Evolutionary conservation across 37 sponge, comb jelly and placozoan genomes (phyloP).

Genomic region (Petrosia ficiformis): DNA sequence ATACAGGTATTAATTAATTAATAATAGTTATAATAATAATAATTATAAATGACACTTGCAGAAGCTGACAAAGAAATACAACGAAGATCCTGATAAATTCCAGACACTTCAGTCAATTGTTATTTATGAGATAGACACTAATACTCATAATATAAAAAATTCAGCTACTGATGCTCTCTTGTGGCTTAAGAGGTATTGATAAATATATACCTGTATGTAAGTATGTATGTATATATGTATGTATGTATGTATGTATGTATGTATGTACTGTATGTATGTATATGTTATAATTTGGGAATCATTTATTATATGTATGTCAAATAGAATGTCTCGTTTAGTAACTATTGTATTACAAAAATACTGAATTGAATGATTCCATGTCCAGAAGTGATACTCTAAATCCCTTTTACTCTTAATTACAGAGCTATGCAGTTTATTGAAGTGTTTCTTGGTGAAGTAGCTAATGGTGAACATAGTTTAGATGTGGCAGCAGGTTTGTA

Average conservation of each 20-base stretch:
- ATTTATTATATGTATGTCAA: too few species aligned
- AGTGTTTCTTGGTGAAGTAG: slow-evolving; percentile 58
- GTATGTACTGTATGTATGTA: too few species aligned
- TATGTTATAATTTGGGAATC: too few species aligned
- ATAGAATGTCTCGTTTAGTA: too few species aligned
- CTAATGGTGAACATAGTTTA: slow-evolving; percentile 67
- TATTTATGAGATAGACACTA: slow-evolving; percentile 37
- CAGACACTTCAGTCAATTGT: slow-evolving; percentile 74
- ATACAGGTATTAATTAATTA: slow-evolving; percentile 33
- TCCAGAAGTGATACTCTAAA: too few species aligned
- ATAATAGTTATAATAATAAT: background rate
- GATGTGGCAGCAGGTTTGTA: slow-evolving; percentile 68
- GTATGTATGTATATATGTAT: background rate
- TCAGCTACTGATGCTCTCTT: slow-evolving; percentile 82
- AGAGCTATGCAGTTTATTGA: slow-evolving; percentile 82
- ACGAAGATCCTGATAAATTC: slow-evolving; percentile 26
- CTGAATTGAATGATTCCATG: too few species aligned
- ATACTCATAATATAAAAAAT: slow-evolving; percentile 34
- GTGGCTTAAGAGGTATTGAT: slow-evolving; percentile 86
- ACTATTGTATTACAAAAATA: too few species aligned
- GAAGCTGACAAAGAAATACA: slow-evolving; percentile 57
- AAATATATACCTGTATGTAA: background rate
- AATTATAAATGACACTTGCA: background rate
- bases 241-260: too few species aligned
- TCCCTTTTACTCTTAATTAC: background rate